A percentile compares a stretch with the other conserved stretches of the same genome.
Conservation (phyloP, 2,797 vertebrate genomes). For the Catharus ustulatus region DNA sequence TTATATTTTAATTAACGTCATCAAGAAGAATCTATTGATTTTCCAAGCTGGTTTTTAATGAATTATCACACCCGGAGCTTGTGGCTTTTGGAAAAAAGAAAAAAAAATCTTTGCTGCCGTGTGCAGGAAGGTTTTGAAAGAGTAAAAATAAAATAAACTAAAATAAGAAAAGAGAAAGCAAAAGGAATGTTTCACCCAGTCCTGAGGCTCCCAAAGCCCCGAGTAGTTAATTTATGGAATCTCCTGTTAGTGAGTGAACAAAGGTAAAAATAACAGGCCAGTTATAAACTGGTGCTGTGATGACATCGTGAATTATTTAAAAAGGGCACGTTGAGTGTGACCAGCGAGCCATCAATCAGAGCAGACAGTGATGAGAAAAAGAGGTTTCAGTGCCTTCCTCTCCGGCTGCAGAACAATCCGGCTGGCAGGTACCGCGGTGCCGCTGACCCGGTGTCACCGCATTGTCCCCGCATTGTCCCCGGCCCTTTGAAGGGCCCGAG, state of each 20-base stretch:
- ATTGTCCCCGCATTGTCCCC: slow-evolving; percentile 97
- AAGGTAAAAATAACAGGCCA: slow-evolving; percentile 98
- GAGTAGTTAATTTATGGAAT: slow-evolving; percentile 90
- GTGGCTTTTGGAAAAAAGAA: background rate
- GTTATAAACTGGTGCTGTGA: slow-evolving; percentile 98
- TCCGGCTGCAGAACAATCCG: slow-evolving; percentile 61
- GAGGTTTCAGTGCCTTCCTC: slow-evolving; percentile 91
- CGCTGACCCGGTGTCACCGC: slow-evolving; percentile 95
- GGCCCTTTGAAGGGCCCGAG: slow-evolving; percentile 90
- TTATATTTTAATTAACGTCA: slow-evolving; percentile 48
- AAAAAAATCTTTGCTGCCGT: background rate
- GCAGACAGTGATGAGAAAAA: slow-evolving; percentile 98
- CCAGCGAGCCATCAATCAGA: slow-evolving; percentile 99
- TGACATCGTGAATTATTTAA: slow-evolving; percentile 99
- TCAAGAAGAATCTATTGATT: background rate
- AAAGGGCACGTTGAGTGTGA: slow-evolving; percentile 99
- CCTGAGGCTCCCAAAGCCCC: slow-evolving; percentile 64
- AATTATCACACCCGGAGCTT: background rate
- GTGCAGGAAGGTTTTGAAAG: background rate
- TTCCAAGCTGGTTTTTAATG: background rate
- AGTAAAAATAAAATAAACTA: too few species aligned
- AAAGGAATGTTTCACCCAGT: slow-evolving; percentile 52
- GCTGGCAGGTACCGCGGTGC: slow-evolving; percentile 35
- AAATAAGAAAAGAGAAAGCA: background rate
- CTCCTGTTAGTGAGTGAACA: slow-evolving; percentile 92